phyloP scores from a whole-genome alignment of 2,888 invertebrate species.

The Pheosia gnoma region DNA sequence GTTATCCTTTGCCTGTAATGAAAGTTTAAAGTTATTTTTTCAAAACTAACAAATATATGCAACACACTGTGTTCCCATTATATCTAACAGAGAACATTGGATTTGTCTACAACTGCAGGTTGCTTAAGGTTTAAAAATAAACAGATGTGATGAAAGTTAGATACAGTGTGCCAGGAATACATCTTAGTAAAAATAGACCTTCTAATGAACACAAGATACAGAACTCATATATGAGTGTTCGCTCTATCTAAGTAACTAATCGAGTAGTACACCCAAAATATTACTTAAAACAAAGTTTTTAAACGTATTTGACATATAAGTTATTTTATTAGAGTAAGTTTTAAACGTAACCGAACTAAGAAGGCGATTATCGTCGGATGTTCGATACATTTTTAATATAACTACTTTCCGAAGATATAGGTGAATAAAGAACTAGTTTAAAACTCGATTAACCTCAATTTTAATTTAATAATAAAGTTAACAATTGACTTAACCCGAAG shows the following conservation, averaged over 20 bases:
- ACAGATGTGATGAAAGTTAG: conserved; percentile 5
- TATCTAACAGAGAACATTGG: too few species aligned
- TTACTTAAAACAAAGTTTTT: not conserved
- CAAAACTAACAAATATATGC: not conserved
- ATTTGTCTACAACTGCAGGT: not conserved
- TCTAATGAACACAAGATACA: conserved; percentile 8
- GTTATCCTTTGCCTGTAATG: conserved; percentile 55
- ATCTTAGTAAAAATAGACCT: conserved; percentile 13
- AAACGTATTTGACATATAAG: conserved; percentile 38
- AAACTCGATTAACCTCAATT: conserved; percentile 56
- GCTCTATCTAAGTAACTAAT: not conserved
- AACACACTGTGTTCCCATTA: too few species aligned
- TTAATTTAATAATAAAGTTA: conserved; percentile 76
- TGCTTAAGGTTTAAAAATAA: conserved; percentile 4
- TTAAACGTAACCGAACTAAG: conserved; percentile 2
- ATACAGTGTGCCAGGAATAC: conserved; percentile 2
- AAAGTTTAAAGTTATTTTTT: conserved; percentile 20
- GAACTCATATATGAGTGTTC: not conserved
- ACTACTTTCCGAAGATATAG: conserved; percentile 18
- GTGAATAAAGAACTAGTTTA: conserved; percentile 31
- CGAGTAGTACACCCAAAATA: not conserved
- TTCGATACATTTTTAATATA: not conserved
- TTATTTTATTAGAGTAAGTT: conserved; percentile 10
- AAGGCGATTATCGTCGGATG: not conserved
- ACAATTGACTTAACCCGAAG: conserved; percentile 72